Evolutionary conservation across 2,113 vertebrate genomes (phyloP).

Genomic region (Tautogolabrus adspersus): DNA sequence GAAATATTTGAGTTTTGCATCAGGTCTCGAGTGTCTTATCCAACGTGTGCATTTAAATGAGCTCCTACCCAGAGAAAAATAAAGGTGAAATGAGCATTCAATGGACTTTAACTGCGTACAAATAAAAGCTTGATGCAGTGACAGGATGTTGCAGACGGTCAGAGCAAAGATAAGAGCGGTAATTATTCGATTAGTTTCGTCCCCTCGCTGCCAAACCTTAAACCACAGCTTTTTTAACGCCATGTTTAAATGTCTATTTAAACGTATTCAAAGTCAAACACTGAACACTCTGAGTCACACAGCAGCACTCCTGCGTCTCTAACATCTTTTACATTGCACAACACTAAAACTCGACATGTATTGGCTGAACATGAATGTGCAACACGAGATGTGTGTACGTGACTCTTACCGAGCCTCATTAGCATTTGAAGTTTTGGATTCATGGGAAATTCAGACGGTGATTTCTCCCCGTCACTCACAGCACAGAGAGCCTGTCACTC

Average conservation of each 20-base stretch:
- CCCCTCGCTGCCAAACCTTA: conserved; percentile 47
- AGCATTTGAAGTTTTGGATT: conserved; percentile 12
- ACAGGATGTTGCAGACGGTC: conserved; percentile 21
- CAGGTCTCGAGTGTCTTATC: background rate
- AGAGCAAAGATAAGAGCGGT: conserved; percentile 48
- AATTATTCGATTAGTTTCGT: conserved; percentile 52
- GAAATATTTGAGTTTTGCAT: background rate
- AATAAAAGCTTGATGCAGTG: background rate
- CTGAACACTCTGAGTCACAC: background rate
- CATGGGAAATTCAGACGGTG: conserved; percentile 58
- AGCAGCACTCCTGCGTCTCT: background rate
- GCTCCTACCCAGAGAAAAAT: background rate
- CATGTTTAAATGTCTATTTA: background rate
- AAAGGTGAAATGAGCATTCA: background rate
- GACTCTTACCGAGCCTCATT: conserved; percentile 36
- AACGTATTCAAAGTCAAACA: background rate
- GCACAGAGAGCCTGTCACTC: conserved; percentile 1
- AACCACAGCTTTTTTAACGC: conserved; percentile 31
- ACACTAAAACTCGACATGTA: conserved; percentile 48
- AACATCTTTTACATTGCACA: conserved; percentile 36
- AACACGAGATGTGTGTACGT: conserved; percentile 53
- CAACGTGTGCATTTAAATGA: background rate
- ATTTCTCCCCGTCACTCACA: conserved; percentile 61
- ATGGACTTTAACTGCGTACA: too few species aligned
- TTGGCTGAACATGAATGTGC: conserved; percentile 21